Evolutionary conservation across 2,888 invertebrate genomes (phyloP), one percentile per base, ranked within the genome.

Genomic region (Rhogogaster chlorosoma): DNA sequence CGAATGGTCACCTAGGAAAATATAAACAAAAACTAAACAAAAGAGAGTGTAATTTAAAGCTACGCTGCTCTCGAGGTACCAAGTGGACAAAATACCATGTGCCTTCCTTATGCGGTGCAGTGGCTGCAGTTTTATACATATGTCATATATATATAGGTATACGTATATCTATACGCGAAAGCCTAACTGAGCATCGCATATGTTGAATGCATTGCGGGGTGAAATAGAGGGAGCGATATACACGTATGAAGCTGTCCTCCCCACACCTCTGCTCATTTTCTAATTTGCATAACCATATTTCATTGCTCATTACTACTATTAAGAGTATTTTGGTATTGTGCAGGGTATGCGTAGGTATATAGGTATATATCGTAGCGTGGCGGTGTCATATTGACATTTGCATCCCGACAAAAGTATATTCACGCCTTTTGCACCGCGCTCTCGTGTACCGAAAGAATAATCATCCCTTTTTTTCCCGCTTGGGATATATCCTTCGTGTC

Each of bases 241-340:
- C 71, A 49, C 26, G 36, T 82, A 61, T 36, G 45, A 36, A 36
- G 84, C 70, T 84, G 61, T 78, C 75, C 61, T 26, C 22, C 78
- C 61, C 77, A 32, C 57, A 64, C 70, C 64, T 84, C 26, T 18
- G 70, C 32, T 84, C 64, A 26, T 85, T 70, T 70, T 9, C 15
- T 78, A 87, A 90, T 91, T 91, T 90, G 89, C 91, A 90, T 91
- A 90, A 86, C 90, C 91, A 92, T 92, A 92, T 92, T 92, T 92
- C 92, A 92, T 89, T 88, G 86, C 90, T 93, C 91, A 92, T 93
- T 92, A 92, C 90, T 90, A 91, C 92, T 92, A 91, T 92, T 92
- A 91, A 87, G 89, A 91, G 90, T 86, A 88, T 87, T 88, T 89
- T 64, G 88, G 88, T 86, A 90, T 91, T 91, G 91, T 90, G 87